These are phyloP conservation scores for Pseudopipra pipra DNA, from an alignment of 2,113 vertebrate genomes.

Conservation along the genomic window DNA sequence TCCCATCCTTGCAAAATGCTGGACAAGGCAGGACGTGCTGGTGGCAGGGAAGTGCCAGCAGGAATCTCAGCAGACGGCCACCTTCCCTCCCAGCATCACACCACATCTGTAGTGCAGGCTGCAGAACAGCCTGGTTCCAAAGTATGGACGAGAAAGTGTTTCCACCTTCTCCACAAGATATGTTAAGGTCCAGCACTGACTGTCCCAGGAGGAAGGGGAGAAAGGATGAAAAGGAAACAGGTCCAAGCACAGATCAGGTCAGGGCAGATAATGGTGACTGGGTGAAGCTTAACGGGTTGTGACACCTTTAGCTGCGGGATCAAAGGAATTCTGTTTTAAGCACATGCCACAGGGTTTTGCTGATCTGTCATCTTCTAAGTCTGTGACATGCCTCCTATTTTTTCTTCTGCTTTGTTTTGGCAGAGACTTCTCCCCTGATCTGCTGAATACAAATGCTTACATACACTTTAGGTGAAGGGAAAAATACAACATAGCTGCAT, in stretches of 20 bases:
- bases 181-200: background rate
- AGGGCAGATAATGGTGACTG: background rate
- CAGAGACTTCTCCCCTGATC: background rate
- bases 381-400: background rate
- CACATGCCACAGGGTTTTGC: background rate
- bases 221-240: background rate
- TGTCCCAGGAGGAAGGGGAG: background rate
- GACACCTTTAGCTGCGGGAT: fast-evolving
- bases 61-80: background rate
- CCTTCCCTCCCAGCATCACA: background rate
- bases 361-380: background rate
- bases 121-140: background rate
- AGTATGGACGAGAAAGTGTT: background rate
- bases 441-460: background rate
- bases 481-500: background rate
- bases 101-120: fast-evolving
- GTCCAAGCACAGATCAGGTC: background rate
- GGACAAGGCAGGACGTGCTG: background rate
- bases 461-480: background rate
- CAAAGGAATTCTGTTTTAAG: background rate
- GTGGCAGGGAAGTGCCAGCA: background rate
- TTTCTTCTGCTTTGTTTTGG: background rate
- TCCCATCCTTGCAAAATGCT: background rate
- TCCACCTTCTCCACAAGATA: background rate
- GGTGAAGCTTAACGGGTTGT: background rate